Evolutionary conservation across 2,113 vertebrate species (phyloP).

Genomic region (Oryzias woworae): DNA sequence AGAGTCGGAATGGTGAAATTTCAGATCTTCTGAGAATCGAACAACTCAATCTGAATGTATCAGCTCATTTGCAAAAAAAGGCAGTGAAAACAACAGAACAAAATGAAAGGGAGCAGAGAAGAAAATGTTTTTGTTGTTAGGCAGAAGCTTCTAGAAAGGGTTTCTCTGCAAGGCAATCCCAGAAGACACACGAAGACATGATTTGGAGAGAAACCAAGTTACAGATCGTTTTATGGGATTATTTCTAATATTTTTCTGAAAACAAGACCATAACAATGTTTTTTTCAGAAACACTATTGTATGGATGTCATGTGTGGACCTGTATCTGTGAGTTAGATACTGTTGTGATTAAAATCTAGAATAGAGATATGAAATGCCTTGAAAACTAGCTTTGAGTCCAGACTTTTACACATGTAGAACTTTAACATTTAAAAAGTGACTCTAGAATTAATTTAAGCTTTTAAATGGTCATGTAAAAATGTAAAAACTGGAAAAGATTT

Average conservation of each 20-base stretch:
- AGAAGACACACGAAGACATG: conserved; percentile 31
- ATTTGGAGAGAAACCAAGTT: conserved; percentile 34
- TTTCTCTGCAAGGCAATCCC: conserved; percentile 34
- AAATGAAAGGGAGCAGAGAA: conserved; percentile 34
- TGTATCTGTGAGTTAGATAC: too few relatives aligned
- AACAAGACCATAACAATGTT: conserved; percentile 21
- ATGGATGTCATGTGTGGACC: background rate
- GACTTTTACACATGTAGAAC: too few relatives aligned
- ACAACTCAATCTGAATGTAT: too few relatives aligned
- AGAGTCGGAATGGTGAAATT: background rate
- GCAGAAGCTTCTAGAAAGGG: conserved; percentile 45
- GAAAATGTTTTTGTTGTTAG: conserved; percentile 55
- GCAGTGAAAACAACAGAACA: conserved; percentile 35
- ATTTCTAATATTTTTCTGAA: conserved; percentile 18
- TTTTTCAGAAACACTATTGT: conserved; percentile 15
- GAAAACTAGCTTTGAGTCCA: too few relatives aligned
- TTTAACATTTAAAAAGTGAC: too few relatives aligned
- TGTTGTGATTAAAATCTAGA: too few relatives aligned
- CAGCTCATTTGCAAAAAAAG: conserved; percentile 51
- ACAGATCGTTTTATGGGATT: conserved; percentile 29
- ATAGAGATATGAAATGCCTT: too few relatives aligned
- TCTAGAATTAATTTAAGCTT: too few relatives aligned
- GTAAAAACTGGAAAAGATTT: too few relatives aligned
- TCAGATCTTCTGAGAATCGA: too few relatives aligned
- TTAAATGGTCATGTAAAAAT: too few relatives aligned